A percentile compares a stretch with the other conserved stretches of the same genome.
Conservation (phyloP, 2,113 vertebrate species). For the Sinocyclocheilus anophthalmus region DNA sequence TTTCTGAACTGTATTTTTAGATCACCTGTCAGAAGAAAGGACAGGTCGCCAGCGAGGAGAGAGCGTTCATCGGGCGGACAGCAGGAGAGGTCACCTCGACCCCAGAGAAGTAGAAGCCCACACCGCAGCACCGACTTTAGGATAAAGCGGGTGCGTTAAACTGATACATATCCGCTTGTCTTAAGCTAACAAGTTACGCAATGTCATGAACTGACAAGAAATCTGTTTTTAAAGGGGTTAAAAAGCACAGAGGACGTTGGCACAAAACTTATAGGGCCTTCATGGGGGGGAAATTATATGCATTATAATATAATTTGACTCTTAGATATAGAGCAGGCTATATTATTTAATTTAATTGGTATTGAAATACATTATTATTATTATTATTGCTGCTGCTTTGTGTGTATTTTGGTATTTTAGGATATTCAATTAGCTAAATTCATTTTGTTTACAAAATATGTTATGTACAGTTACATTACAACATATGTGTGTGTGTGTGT, state of each 20-base stretch:
- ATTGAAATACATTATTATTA: neutral
- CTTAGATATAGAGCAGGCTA: neutral
- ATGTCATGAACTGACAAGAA: neutral
- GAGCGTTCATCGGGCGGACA: constrained; percentile 75
- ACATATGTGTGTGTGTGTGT: no score
- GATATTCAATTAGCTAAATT: neutral
- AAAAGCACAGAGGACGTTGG: neutral
- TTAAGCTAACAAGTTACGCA: neutral
- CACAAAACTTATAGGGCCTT: neutral
- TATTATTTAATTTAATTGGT: neutral
- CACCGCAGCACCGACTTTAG: constrained; percentile 69
- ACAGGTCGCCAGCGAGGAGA: constrained; percentile 77
- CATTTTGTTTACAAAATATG: neutral
- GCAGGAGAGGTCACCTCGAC: constrained; percentile 81
- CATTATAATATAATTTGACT: neutral
- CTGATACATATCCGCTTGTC: neutral
- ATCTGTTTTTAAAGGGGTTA: neutral
- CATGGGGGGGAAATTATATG: neutral
- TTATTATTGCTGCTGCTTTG: neutral
- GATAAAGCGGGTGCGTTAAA: constrained; percentile 83
- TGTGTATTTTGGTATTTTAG: neutral
- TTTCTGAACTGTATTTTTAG: constrained; percentile 63
- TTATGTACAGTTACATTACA: neutral
- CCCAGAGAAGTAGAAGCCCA: constrained; percentile 83
- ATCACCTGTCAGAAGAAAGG: constrained; percentile 81